These are phyloP conservation scores for Pygoscelis antarcticus DNA, from an alignment of 2,113 vertebrate genomes.

Conservation along the genomic window DNA sequence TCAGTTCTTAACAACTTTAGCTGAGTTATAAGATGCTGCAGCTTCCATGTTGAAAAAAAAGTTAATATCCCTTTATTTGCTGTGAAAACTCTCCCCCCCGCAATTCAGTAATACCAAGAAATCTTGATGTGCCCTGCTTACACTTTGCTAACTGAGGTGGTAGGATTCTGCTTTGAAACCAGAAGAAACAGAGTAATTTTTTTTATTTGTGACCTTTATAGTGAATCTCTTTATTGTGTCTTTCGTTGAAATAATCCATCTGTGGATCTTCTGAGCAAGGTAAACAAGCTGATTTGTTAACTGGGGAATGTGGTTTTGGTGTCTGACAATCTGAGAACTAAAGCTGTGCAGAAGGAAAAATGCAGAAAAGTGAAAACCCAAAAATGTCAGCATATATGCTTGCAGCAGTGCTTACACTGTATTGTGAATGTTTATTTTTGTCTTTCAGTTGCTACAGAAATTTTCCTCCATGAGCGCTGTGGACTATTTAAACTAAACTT, in stretches of 20 bases:
- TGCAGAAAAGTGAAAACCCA: background rate
- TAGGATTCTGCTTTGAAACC: background rate
- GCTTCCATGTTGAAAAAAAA: background rate
- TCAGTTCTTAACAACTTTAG: background rate
- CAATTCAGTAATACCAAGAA: background rate
- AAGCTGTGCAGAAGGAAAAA: background rate
- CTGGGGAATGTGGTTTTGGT: background rate
- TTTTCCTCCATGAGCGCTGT: background rate
- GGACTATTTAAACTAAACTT: background rate
- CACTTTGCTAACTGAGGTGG: background rate
- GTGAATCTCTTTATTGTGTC: background rate
- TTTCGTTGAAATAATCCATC: background rate
- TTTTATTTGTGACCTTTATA: background rate
- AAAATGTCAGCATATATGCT: background rate
- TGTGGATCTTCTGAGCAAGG: background rate
- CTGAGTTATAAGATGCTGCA: background rate
- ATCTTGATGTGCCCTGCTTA: background rate
- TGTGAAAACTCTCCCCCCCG: background rate
- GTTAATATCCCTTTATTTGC: background rate
- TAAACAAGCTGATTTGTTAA: background rate
- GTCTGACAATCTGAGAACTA: background rate
- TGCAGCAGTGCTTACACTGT: background rate
- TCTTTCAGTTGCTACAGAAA: background rate
- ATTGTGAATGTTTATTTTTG: background rate
- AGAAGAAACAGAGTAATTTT: background rate